Base-by-base conservation (phyloP, 2,113 vertebrate species). In the Oncorhynchus gorbuscha region DNA sequence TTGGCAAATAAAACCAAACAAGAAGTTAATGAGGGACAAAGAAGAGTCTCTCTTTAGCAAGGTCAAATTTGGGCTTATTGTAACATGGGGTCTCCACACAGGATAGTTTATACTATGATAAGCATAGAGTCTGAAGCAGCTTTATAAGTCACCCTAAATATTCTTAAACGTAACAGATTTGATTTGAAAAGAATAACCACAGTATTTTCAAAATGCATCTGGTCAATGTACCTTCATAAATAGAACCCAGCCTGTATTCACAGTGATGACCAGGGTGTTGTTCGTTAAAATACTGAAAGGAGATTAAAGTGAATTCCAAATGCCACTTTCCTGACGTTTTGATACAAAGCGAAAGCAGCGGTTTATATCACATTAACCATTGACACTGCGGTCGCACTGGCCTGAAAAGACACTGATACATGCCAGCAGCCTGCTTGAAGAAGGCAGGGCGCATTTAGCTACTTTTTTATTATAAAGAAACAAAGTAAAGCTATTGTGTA, bases 151-250 rank as follows among this genome's bases (percentile, higher is more conserved):
- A 89, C 88, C 83, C 84, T 84, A 84, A 86, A 88, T 85, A 87
- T 81, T 84, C 81, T 90, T 76, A 89, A 79, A 87, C 79, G 72
- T 77, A 73, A 88, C 70, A 85, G 76, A 84, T 82, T 81, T 82
- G 66, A 74, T 64, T 71, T 71, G 83, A 48, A 73, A 73, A 83
- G 77, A 87, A 86, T 84, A 93, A 90, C 80, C 84, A 92, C 86
- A 87, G 91, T 83, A 92, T 86, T 84, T 84, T 86, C 24, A 83
- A 89, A 81, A 82, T 81, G 86, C 81, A 91, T 89, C 83, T 92
- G 91, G 89, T 92, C 85, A 93, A 91, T 93, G 94, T 94, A 94
- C 93, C 93, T 94, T 94, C 93, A 94, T 94, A 94, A 94, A 94
- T 94, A 87, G 84, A 85, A 82, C 86, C 88, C 90, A 92, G 91